phyloP scores from a whole-genome alignment of 2,888 invertebrate species.

The Pteria penguin region DNA sequence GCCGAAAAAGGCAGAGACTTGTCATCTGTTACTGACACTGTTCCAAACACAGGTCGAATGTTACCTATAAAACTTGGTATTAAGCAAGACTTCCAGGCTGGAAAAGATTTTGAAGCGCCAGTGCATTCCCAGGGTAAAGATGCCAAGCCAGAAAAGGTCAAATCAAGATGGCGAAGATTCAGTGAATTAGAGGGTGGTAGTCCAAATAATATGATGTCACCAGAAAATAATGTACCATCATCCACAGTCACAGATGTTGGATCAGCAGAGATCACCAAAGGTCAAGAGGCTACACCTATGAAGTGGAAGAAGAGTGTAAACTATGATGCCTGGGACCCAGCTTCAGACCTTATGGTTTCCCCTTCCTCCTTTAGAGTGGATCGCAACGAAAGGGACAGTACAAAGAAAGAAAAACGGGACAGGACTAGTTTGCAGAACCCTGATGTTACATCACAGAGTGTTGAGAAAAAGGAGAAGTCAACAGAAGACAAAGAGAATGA shows the following conservation, averaged over 20 bases:
- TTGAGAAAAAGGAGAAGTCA: conserved; percentile 19
- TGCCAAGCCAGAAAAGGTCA: conserved; percentile 66
- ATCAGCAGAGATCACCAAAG: conserved; percentile 7
- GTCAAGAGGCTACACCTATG: conserved; percentile 7
- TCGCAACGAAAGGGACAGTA: background rate
- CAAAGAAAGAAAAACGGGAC: conserved; percentile 23
- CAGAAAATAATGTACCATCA: conserved; percentile 22
- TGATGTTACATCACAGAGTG: conserved; percentile 23
- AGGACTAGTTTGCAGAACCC: conserved; percentile 18
- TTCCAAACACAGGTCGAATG: background rate
- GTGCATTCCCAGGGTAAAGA: conserved; percentile 22
- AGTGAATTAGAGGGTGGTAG: conserved; percentile 68
- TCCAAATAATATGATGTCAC: conserved; percentile 36
- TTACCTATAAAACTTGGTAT: conserved; percentile 42
- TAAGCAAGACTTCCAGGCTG: conserved; percentile 37
- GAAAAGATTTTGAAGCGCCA: conserved; percentile 30
- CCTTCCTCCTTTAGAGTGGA: background rate
- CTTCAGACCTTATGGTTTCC: conserved; percentile 35
- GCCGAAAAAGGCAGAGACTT: background rate
- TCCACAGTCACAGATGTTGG: conserved; percentile 20
- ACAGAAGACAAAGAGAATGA: conserved; percentile 28
- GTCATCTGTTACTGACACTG: background rate
- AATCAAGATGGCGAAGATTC: conserved; percentile 71
- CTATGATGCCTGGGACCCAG: conserved; percentile 45
- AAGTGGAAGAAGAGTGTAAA: conserved; percentile 7